These are phyloP conservation scores for Andrena dorsata DNA, from an alignment of 2,888 invertebrate genomes.

Conservation along the genomic window DNA sequence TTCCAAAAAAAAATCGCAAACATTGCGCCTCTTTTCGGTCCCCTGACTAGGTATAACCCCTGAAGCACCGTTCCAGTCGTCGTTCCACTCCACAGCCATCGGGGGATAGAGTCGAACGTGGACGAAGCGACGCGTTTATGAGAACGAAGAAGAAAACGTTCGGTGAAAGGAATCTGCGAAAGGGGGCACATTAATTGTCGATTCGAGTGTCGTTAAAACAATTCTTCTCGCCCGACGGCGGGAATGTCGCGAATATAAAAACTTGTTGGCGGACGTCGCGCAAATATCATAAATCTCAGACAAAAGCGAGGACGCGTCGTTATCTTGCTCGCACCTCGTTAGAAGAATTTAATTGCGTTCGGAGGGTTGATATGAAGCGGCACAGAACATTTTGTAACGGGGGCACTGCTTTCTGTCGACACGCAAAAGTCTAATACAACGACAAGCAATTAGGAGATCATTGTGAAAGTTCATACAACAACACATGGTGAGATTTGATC, in stretches of 20 bases:
- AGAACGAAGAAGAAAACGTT: neutral
- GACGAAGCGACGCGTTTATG: neutral
- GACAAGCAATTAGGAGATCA: neutral
- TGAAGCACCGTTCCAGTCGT: no score
- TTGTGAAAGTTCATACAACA: neutral
- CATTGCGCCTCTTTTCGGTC: no score
- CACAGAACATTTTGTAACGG: slow-evolving; percentile 10
- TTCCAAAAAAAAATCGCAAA: no score
- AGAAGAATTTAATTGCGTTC: slow-evolving; percentile 35
- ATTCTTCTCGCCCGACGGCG: neutral
- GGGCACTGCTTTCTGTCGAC: neutral
- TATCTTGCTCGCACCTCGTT: slow-evolving; percentile 37
- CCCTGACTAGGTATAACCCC: no score
- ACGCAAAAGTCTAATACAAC: neutral
- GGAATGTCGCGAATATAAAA: slow-evolving; percentile 14
- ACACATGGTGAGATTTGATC: no score
- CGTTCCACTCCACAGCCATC: neutral
- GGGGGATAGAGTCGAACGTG: neutral
- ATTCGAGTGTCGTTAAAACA: slow-evolving; percentile 1
- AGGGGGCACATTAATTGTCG: slow-evolving; percentile 1
- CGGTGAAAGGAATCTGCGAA: neutral
- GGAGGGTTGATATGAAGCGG: neutral
- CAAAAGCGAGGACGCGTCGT: slow-evolving; percentile 24
- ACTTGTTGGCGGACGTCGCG: neutral
- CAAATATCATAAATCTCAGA: slow-evolving; percentile 34